Conservation (phyloP, 1,140 invertebrate genomes). For the Nephila pilipes region DNA sequence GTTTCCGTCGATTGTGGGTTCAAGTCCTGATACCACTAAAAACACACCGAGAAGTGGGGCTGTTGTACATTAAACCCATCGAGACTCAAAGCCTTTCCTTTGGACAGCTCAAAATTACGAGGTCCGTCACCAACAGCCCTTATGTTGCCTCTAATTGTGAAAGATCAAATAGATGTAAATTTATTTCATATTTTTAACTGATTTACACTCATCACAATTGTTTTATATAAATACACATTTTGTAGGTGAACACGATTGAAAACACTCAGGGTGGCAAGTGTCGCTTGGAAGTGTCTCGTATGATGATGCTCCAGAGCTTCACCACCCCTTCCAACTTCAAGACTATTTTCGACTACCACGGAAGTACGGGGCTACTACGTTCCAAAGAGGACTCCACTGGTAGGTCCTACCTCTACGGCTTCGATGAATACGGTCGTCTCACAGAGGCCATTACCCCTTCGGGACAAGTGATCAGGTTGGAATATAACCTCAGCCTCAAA, state of each 20-base stretch:
- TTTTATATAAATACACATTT: background rate
- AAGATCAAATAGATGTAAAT: no score
- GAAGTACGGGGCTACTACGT: constrained; percentile 89
- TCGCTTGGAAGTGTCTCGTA: constrained; percentile 87
- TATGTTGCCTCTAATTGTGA: no score
- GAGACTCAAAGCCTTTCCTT: no score
- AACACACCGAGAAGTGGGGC: no score
- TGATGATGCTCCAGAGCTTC: constrained; percentile 78
- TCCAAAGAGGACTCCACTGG: constrained; percentile 85
- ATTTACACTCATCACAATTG: no score
- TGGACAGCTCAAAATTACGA: no score
- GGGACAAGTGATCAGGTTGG: constrained; percentile 91
- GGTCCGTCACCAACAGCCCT: no score
- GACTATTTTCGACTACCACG: constrained; percentile 88
- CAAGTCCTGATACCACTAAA: no score
- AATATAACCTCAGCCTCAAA: constrained; percentile 78
- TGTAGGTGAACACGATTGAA: constrained; percentile 90
- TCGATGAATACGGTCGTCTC: constrained; percentile 92
- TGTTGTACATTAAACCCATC: no score
- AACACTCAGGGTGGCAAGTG: constrained; percentile 96
- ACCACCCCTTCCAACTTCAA: constrained; percentile 77
- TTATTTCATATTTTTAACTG: no score
- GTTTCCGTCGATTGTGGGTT: no score
- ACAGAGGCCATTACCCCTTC: constrained; percentile 92
- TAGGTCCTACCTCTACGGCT: constrained; percentile 92